Evolutionary conservation across 2,888 invertebrate genomes (phyloP).

Genomic region (Agrenia bidenticulata): DNA sequence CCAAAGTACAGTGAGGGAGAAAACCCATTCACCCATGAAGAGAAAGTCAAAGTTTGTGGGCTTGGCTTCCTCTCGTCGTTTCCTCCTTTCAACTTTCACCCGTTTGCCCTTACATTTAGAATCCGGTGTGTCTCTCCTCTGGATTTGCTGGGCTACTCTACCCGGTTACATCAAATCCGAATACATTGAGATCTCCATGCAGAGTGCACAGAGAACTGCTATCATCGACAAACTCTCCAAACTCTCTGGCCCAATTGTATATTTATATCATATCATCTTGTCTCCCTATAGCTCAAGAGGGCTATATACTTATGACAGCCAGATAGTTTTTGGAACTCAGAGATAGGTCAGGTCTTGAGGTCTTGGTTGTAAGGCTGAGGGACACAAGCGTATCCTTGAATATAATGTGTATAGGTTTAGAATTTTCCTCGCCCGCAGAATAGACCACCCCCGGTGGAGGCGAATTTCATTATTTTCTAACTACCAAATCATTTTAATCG

Average conservation of each 20-base stretch:
- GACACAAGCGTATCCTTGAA: neutral
- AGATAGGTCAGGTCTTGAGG: slow-evolving; percentile 8
- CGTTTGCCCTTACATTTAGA: neutral
- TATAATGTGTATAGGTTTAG: neutral
- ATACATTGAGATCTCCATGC: no score
- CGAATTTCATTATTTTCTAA: neutral
- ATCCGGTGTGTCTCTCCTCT: no score
- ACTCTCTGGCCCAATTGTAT: neutral
- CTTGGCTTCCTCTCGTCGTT: slow-evolving; percentile 12
- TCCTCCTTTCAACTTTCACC: slow-evolving; percentile 4
- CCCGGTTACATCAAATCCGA: no score
- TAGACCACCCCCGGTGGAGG: neutral
- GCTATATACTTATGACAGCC: neutral
- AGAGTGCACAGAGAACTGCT: no score
- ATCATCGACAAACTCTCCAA: neutral
- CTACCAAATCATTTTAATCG: slow-evolving; percentile 23
- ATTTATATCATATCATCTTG: neutral
- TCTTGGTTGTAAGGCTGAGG: neutral
- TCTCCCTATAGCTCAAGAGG: neutral
- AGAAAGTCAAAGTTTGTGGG: slow-evolving; percentile 17
- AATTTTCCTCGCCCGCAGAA: neutral
- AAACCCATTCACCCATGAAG: slow-evolving; percentile 14
- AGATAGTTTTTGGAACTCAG: neutral
- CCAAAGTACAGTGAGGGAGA: neutral
- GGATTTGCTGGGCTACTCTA: no score